phyloP scores from a whole-genome alignment of 2,113 vertebrate genomes.

The Pongo pygmaeus region DNA sequence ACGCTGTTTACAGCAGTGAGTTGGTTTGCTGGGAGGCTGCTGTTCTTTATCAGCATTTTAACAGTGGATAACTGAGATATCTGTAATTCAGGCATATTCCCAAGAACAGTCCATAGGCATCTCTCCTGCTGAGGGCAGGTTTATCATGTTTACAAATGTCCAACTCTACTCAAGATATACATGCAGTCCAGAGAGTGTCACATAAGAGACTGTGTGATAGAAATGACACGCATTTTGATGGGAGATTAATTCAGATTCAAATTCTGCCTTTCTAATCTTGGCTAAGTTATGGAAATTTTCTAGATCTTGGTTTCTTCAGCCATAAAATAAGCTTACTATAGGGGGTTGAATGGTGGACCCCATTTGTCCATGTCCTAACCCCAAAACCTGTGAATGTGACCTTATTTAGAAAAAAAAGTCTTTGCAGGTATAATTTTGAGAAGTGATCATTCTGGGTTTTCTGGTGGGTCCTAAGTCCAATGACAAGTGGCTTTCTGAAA shows the following conservation, averaged over 20 bases:
- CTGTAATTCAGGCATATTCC: neutral
- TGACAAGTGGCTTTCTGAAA: neutral
- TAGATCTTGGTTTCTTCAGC: neutral
- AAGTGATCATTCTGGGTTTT: neutral
- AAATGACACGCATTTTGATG: neutral
- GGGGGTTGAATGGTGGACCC: neutral
- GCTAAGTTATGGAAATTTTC: neutral
- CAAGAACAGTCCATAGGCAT: neutral
- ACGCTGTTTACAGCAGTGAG: neutral
- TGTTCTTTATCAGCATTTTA: constrained; percentile 13
- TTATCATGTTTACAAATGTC: neutral
- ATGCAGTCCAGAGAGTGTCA: neutral
- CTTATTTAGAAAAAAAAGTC: neutral
- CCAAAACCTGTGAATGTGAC: neutral
- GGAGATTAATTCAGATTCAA: constrained; percentile 1
- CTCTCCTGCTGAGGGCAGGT: neutral
- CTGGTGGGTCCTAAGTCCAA: neutral
- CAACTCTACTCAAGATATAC: neutral
- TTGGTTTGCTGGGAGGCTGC: neutral
- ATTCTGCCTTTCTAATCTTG: neutral
- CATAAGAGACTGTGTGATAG: neutral
- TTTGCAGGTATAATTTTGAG: neutral
- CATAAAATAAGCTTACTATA: neutral
- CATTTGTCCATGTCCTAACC: neutral
- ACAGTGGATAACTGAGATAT: neutral